A percentile compares a stretch with the other conserved stretches of the same genome.
Evolutionary conservation across 2,797 vertebrate genomes (phyloP).

Genomic region (Carcharodon carcharias): DNA sequence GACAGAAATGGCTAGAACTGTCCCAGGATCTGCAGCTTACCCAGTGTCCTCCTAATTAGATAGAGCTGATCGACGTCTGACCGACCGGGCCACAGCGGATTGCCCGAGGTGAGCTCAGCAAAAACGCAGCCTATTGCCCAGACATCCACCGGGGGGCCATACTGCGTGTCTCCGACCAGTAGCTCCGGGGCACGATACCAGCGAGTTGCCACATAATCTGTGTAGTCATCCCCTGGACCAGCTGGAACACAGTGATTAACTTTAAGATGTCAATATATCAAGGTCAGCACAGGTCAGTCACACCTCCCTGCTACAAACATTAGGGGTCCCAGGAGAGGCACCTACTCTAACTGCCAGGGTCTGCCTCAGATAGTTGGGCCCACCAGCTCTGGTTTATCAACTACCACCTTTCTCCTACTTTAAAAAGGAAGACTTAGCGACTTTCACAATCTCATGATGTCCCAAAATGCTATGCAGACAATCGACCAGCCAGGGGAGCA

Average conservation of each 20-base stretch:
- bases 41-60: constrained; percentile 80
- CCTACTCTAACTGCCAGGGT: background rate
- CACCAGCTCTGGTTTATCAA: no score
- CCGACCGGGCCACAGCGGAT: constrained; percentile 84
- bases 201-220: constrained; percentile 88
- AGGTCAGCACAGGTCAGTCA: background rate
- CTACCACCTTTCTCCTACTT: background rate
- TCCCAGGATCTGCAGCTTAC: constrained; percentile 52
- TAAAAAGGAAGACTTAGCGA: background rate
- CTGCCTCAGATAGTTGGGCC: background rate
- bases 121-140: constrained; percentile 92
- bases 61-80: constrained; percentile 91
- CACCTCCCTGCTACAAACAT: no score
- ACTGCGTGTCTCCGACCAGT: constrained; percentile 84
- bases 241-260: constrained; percentile 53
- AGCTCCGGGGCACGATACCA: constrained; percentile 63
- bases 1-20: background rate
- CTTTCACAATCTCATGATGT: background rate
- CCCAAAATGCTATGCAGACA: background rate
- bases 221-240: constrained; percentile 84
- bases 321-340: background rate
- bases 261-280: background rate
- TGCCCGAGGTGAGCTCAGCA: constrained; percentile 77
- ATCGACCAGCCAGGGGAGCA: background rate
- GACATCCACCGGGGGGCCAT: constrained; percentile 81